Conservation (phyloP, 92 coral and sea anemone species). For the Siderastrea radians region DNA sequence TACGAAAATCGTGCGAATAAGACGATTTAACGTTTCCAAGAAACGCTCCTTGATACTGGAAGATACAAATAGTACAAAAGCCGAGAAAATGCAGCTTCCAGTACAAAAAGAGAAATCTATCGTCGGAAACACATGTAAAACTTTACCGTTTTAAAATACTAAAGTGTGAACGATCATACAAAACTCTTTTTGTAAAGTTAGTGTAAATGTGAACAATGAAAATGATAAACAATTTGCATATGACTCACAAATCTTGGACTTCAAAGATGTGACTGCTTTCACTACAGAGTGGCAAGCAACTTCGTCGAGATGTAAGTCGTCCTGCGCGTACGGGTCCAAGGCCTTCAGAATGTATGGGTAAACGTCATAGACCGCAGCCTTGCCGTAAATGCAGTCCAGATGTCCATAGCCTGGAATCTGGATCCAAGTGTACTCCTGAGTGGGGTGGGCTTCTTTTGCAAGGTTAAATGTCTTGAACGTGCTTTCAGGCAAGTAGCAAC, state of each 20-base stretch:
- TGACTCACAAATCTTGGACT: constrained; percentile 1
- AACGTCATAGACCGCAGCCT: constrained; percentile 55
- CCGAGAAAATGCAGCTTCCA: too few relatives aligned
- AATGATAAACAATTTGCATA: background rate
- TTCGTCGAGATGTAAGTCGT: background rate
- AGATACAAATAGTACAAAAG: too few relatives aligned
- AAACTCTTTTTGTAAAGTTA: too few relatives aligned
- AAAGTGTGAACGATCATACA: too few relatives aligned
- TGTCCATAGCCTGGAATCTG: constrained; percentile 67
- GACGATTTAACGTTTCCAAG: too few relatives aligned
- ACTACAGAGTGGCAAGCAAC: background rate
- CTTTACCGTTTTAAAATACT: too few relatives aligned
- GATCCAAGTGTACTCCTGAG: constrained; percentile 39
- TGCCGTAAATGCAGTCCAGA: constrained; percentile 66
- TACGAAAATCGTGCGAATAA: too few relatives aligned
- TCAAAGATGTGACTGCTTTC: constrained; percentile 10
- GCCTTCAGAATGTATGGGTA: constrained; percentile 57
- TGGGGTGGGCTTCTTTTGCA: constrained; percentile 57
- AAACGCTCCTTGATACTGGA: too few relatives aligned
- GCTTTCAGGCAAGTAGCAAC: constrained; percentile 55
- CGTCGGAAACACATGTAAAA: too few relatives aligned
- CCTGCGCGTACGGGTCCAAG: constrained; percentile 49
- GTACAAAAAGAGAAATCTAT: too few relatives aligned
- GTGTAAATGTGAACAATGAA: too few relatives aligned
- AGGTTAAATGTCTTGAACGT: constrained; percentile 20